Percentiles rank a stretch among this genome's conserved stretches.
phyloP scores from a whole-genome alignment of 2,797 vertebrate genomes.

The Malacoraja senta region DNA sequence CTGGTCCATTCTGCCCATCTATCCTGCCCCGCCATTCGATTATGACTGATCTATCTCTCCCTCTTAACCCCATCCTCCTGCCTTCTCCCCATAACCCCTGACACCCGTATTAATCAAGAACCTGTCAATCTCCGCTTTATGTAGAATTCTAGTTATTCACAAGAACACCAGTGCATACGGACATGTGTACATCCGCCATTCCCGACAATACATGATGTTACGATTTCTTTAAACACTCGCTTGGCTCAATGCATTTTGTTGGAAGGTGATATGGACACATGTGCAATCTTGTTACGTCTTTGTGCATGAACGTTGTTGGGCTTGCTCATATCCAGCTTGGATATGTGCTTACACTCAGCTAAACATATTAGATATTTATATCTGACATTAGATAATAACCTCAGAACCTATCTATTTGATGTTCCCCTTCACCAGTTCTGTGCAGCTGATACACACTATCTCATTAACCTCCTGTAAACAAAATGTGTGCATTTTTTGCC shows the following conservation, averaged over 20 bases:
- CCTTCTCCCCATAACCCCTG: too few relatives aligned
- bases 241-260: background rate
- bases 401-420: background rate
- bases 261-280: too few relatives aligned
- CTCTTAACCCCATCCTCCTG: too few relatives aligned
- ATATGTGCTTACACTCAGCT: background rate
- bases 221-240: background rate
- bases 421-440: background rate
- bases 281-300: too few relatives aligned
- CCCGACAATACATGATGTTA: background rate
- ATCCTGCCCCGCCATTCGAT: too few relatives aligned
- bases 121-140: too few relatives aligned
- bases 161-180: too few relatives aligned
- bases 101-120: too few relatives aligned
- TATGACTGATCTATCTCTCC: too few relatives aligned
- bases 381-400: background rate
- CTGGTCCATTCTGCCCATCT: too few relatives aligned
- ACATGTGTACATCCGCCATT: background rate
- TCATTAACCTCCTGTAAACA: background rate
- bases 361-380: background rate
- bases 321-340: background rate
- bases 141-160: too few relatives aligned
- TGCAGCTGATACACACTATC: background rate
- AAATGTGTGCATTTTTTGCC: background rate
- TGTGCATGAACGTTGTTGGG: background rate